A percentile compares a stretch with the other conserved stretches of the same genome.
phyloP scores from a whole-genome alignment of 2,113 vertebrate genomes.

The Ailurus styani region DNA sequence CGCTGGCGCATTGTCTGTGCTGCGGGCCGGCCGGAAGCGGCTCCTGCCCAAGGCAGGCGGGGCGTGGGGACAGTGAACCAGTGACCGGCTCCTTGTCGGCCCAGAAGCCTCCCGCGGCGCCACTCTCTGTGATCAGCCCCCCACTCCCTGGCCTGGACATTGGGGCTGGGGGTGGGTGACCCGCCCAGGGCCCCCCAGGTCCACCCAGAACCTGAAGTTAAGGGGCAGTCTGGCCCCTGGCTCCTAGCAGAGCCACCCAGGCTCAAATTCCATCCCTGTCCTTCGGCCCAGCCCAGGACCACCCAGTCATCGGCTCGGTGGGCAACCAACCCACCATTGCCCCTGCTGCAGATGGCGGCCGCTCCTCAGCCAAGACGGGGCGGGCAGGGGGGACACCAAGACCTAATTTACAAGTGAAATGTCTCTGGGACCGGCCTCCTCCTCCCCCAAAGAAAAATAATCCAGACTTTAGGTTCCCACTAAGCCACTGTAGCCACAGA shows the following conservation, averaged over 20 bases:
- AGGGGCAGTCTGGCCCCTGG: background rate
- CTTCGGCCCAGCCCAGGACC: fast-evolving
- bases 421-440: background rate
- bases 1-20: conserved; percentile 51
- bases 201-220: fast-evolving
- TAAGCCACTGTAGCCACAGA: fast-evolving
- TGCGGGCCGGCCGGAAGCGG: conserved; percentile 38
- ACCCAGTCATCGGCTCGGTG: background rate
- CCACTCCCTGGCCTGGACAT: background rate
- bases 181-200: background rate
- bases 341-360: background rate
- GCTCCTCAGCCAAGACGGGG: background rate
- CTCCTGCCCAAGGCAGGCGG: conserved; percentile 19
- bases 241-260: background rate
- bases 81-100: background rate
- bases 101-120: background rate
- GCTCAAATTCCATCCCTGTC: no score
- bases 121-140: background rate
- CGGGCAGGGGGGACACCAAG: background rate
- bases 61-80: background rate
- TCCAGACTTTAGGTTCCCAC: background rate
- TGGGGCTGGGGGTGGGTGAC: background rate
- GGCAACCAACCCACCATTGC: fast-evolving
- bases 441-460: background rate
- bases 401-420: background rate